Base-by-base conservation (phyloP, 2,797 vertebrate genomes). In the Artibeus lituratus region DNA sequence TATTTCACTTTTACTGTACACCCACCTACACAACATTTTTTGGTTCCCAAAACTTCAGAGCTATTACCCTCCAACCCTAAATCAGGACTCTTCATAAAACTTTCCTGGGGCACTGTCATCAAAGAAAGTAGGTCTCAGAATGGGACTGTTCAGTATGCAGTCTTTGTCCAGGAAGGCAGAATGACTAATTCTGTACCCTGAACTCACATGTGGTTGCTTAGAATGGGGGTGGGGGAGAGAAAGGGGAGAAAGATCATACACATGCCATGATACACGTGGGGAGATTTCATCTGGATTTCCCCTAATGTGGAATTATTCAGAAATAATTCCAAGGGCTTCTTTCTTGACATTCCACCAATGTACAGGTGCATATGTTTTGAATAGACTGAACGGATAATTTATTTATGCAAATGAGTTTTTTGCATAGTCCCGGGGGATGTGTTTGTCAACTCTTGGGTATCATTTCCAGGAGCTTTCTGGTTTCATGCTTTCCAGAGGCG, bases 21-120 rank as follows among this genome's bases (percentile, higher is more conserved):
- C 84, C 97, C 97, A 98, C 98, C 97, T 97, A 98, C 97, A 97
- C 96, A 98, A 89, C 93, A 53, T 85, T 93, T 96, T 87, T 82
- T 89, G 92, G 96, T 99, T 98, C 98, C 97, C 95, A 95, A 97
- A 98, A 98, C 98, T 98, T 98, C 97, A 97, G 98, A 88, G 42
- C 86, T 86, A 97, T 98, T 98, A 98, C 98, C 98, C 95, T 98
- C 98, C 97, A 98, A 96, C 93, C 88, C 91, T 92, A 93, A 97
- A 98, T 98, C 91, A 97, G 2, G 72, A 97, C 92, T 97, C 90
- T 62, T 86, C 91, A 96, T 59, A 88, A 95, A 97, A 95, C 62
- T 97, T 97, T 94, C 96, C 97, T 80, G 96, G 97, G 97, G 81
- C 96, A 95, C 86, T 97, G 96, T 97, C 97, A 97, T 97, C 95